These are phyloP conservation scores for Xestoiulus laeticollis DNA, from an alignment of 2,888 invertebrate species.

Conservation along the genomic window DNA sequence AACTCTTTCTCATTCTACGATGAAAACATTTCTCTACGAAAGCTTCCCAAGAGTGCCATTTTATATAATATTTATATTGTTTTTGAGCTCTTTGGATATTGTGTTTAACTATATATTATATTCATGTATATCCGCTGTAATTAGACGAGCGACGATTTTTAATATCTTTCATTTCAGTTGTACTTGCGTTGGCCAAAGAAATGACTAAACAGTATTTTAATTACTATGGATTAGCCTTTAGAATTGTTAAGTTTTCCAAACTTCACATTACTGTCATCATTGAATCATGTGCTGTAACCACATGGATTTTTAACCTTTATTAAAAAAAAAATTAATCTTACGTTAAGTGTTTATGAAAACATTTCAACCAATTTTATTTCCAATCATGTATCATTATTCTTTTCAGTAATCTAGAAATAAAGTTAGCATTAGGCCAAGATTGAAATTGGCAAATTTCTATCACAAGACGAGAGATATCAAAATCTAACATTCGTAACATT, in stretches of 20 bases:
- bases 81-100: conserved; percentile 11
- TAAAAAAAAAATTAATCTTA: background rate
- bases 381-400: background rate
- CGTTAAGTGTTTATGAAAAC: background rate
- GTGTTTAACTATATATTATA: conserved; percentile 11
- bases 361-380: background rate
- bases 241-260: conserved; percentile 27
- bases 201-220: conserved; percentile 30
- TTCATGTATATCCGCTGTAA: background rate
- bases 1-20: background rate
- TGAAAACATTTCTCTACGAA: background rate
- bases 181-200: conserved; percentile 43
- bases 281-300: background rate
- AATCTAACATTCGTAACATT: too few relatives aligned
- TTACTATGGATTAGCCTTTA: conserved; percentile 38
- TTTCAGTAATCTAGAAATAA: background rate
- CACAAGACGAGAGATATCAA: too few relatives aligned
- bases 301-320: conserved; percentile 4
- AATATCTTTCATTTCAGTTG: conserved; percentile 18
- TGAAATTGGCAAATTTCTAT: too few relatives aligned
- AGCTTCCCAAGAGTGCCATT: conserved; percentile 15
- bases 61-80: conserved; percentile 36
- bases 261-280: conserved; percentile 3
- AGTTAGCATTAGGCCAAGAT: background rate
- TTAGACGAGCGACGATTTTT: conserved; percentile 29